Evolutionary conservation across 2,797 vertebrate species (phyloP), one percentile per base, ranked within the genome.

Genomic region (Champsocephalus esox): DNA sequence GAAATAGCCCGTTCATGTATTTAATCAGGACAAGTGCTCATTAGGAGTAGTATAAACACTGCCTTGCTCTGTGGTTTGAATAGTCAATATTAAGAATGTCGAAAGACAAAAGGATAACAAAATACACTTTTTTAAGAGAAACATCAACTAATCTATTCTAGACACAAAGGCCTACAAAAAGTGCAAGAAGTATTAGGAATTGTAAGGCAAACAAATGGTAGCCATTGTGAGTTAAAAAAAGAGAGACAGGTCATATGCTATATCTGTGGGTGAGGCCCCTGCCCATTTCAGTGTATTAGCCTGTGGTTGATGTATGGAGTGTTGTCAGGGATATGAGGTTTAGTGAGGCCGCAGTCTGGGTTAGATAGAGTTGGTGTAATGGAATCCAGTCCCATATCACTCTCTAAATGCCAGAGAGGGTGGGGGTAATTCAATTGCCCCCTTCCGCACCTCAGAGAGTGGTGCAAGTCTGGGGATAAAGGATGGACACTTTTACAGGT

Each of bases 311-410:
- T 94, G 83, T 92, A 94, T 94, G 91, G 91, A 87, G 76, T 77
- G 80, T 90, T 92, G 92, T 94, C 93, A 92, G 84, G 87, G 90
- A 93, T 92, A 94, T 93, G 90, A 93, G 90, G 89, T 92, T 93
- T 91, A 89, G 88, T 92, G 91, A 89, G 87, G 89, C 86, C 67
- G 70, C 79, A 85, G 86, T 90, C 87, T 90, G 86, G 80, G 70
- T 74, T 82, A 91, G 91, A 92, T 91, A 90, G 88, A 88, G 90
- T 93, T 90, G 91, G 84, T 92, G 91, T 94, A 93, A 94, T 92
- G 91, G 92, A 92, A 94, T 93, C 89, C 91, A 89, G 88, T 90
- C 88, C 85, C 90, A 90, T 82, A 89, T 92, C 76, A 69, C 81
- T 89, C 60, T 77, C 81, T 77, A 56, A 80, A 79, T 89, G 81